Evolutionary conservation across 2,113 vertebrate genomes (phyloP).

Genomic region (Gallinago media): DNA sequence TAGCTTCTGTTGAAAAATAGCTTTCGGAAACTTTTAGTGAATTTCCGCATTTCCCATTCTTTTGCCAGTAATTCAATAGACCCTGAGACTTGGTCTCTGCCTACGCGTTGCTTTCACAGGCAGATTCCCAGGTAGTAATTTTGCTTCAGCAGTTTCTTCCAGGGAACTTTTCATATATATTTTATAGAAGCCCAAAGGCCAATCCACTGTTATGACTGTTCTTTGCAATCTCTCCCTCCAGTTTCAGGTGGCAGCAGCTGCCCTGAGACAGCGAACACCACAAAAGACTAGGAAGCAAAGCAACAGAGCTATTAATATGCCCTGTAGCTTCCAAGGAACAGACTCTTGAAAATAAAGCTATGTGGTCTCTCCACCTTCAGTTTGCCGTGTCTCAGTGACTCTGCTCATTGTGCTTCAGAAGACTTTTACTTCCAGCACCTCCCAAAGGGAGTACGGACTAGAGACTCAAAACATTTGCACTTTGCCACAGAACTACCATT

Average conservation of each 20-base stretch:
- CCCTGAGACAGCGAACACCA: not conserved
- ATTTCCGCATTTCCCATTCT: not conserved
- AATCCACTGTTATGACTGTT: not conserved
- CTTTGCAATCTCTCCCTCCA: not conserved
- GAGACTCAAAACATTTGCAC: not conserved
- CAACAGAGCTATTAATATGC: not conserved
- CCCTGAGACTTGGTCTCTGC: not conserved
- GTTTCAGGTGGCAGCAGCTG: not conserved
- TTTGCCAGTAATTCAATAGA: not conserved
- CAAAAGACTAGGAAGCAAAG: not conserved
- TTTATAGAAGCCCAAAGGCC: not conserved
- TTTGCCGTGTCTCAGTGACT: accelerated
- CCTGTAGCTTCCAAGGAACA: not conserved
- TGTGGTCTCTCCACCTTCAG: not conserved
- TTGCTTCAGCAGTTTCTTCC: not conserved
- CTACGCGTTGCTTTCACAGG: not conserved
- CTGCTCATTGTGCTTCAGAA: not conserved
- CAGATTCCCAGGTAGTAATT: not conserved
- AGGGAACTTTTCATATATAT: not conserved
- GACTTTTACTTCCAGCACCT: not conserved
- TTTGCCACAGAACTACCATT: not conserved
- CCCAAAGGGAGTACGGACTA: not conserved
- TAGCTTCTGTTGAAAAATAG: not conserved
- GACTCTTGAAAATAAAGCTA: not conserved
- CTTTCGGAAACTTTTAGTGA: not conserved